Evolutionary conservation across 2,888 invertebrate genomes (phyloP).

Genomic region (Parascotia fuliginaria): DNA sequence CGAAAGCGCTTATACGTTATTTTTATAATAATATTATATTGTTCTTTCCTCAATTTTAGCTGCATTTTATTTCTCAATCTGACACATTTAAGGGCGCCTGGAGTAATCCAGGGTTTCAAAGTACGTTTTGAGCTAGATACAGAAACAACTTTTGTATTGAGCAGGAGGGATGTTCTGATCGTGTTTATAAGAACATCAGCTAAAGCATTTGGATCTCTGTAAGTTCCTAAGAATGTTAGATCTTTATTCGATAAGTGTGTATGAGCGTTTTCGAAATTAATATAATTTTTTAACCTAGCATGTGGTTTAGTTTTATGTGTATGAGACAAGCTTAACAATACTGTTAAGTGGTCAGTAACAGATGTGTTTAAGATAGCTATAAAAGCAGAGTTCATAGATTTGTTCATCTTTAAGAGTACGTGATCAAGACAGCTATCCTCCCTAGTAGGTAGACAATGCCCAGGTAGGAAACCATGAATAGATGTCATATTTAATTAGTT

Average conservation of each 20-base stretch:
- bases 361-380: not conserved
- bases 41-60: not conserved
- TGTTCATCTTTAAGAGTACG: not conserved
- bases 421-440: too few relatives aligned
- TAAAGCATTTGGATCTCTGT: not conserved
- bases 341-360: not conserved
- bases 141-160: not conserved
- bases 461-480: not conserved
- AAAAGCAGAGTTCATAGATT: not conserved
- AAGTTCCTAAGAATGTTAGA: not conserved
- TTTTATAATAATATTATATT: too few relatives aligned
- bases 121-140: not conserved
- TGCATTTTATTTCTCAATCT: not conserved
- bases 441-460: too few relatives aligned
- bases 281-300: too few relatives aligned
- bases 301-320: not conserved
- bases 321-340: not conserved
- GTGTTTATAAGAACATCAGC: not conserved
- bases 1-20: too few relatives aligned
- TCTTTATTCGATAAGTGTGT: not conserved
- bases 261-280: not conserved
- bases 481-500: constrained; percentile 2
- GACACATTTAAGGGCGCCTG: too few relatives aligned
- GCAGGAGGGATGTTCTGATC: not conserved
- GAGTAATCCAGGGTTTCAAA: not conserved